Conservation (phyloP, 2,888 invertebrate genomes). For the Apeira syringaria region DNA sequence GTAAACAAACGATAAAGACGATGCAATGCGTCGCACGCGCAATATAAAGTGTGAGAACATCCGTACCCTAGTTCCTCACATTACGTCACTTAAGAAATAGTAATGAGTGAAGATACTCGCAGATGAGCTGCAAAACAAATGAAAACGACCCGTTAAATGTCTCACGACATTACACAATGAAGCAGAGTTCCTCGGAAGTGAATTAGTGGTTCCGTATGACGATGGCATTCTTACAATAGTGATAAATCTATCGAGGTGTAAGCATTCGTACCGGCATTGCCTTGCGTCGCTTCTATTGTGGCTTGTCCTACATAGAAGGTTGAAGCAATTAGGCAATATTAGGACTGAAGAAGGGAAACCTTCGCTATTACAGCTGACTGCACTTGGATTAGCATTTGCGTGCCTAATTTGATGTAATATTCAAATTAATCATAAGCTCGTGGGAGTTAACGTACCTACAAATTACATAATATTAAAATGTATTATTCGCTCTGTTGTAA, state of each 20-base stretch:
- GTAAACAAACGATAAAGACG: slow-evolving; percentile 13
- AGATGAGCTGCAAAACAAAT: slow-evolving; percentile 45
- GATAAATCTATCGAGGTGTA: slow-evolving; percentile 48
- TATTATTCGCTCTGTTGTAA: slow-evolving; percentile 21
- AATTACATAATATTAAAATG: slow-evolving; percentile 7
- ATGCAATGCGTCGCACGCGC: slow-evolving; percentile 11
- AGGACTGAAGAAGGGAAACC: slow-evolving; percentile 56
- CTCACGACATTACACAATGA: slow-evolving; percentile 57
- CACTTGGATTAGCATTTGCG: slow-evolving; percentile 23
- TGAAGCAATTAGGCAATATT: slow-evolving; percentile 72
- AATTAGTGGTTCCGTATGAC: slow-evolving; percentile 50
- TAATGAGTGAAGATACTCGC: slow-evolving; percentile 51
- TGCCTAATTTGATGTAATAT: slow-evolving; percentile 32
- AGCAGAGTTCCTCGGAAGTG: slow-evolving; percentile 60
- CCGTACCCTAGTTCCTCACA: slow-evolving; percentile 44
- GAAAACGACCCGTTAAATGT: slow-evolving; percentile 50
- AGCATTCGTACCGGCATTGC: slow-evolving; percentile 45
- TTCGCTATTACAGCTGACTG: slow-evolving; percentile 45
- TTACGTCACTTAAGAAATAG: slow-evolving; percentile 50
- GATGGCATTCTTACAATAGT: slow-evolving; percentile 57
- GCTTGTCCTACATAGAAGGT: slow-evolving; percentile 54
- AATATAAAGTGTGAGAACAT: slow-evolving; percentile 42
- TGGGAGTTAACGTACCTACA: slow-evolving; percentile 10
- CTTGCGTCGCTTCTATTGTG: slow-evolving; percentile 64
- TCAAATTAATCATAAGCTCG: slow-evolving; percentile 26